Base-by-base conservation (phyloP, 2,113 vertebrate genomes). In the Rhizomys pruinosus region DNA sequence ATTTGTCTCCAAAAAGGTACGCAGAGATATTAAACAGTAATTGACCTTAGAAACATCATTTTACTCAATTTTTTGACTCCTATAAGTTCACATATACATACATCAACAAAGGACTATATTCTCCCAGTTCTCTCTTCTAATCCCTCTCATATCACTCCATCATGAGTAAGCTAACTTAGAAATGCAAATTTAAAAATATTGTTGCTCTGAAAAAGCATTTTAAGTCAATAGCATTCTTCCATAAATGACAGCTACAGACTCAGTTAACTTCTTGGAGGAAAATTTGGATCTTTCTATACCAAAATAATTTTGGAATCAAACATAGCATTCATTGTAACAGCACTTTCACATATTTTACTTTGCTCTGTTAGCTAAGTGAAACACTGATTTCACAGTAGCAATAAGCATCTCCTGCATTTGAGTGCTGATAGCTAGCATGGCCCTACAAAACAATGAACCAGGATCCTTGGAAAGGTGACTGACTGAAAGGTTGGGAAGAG, bases 301-400 rank as follows among this genome's bases (percentile, higher is more conserved):
- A 78, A 94, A 87, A 52, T 89, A 73, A 84, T 79, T 87, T 79
- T 84, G 52, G 79, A 92, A 52, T 6, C 71, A 68, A 91, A 32
- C 88, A 59, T 73, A 78, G 10, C 81, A 34, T 74, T 93, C 76
- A 76, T 37, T 61, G 10, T 44, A 85, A 91, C 81, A 86, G 42
- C 25, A 10, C 2, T 82, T 64, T 82, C 39, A 44, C 29, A 44
- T 27, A 34, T 44, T 13, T 39, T 23, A 39, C 2, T 5, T 44
- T 44, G 5, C 17, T 34, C 42, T 66, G 27, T 52, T 19, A 59
- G 22, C 32, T 87, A 80, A 44, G 29, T 8, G 42, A 81, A 55
- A 47, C 6, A 29, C n/a, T 52, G 61, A 72, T 63, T 81, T 19
- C 17, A 32, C 22, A 63, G 12, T 34, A 81, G 17, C 47, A 84